Conservation (phyloP, 1,140 invertebrate genomes). For the Physella acuta region DNA sequence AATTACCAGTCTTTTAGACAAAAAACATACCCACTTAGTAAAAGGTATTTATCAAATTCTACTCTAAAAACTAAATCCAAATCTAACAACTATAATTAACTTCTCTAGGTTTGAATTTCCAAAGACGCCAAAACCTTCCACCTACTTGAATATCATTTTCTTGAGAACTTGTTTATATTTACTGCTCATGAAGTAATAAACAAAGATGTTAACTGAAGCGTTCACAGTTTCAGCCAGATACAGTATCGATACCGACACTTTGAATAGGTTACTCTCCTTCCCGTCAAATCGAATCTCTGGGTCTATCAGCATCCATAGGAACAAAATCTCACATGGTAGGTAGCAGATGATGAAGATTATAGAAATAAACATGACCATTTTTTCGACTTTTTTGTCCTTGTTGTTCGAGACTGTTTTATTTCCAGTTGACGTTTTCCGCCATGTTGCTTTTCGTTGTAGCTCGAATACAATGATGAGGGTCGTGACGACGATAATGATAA, state of each 20-base stretch:
- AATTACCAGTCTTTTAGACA: too few species aligned
- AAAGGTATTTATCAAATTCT: too few species aligned
- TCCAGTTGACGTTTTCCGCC: neutral
- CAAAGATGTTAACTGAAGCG: neutral
- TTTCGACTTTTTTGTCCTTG: neutral
- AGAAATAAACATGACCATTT: constrained; percentile 5
- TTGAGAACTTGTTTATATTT: neutral
- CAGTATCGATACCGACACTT: neutral
- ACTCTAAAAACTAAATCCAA: too few species aligned
- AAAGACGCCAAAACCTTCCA: neutral
- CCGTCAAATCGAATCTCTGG: constrained; percentile 1
- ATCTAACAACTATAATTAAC: too few species aligned
- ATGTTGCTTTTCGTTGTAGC: constrained; percentile 8
- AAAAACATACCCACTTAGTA: too few species aligned
- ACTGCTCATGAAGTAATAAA: neutral
- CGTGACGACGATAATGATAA: constrained; percentile 12
- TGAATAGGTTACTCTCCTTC: neutral
- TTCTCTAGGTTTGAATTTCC: neutral
- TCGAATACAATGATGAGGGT: constrained; percentile 2
- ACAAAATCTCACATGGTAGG: neutral
- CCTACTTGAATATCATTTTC: too few species aligned
- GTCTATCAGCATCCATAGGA: neutral
- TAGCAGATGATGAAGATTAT: constrained; percentile 3
- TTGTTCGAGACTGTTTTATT: neutral
- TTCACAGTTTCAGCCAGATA: neutral